These are phyloP conservation scores for Euschistus heros DNA, from an alignment of 1,140 invertebrate genomes.

Conservation along the genomic window DNA sequence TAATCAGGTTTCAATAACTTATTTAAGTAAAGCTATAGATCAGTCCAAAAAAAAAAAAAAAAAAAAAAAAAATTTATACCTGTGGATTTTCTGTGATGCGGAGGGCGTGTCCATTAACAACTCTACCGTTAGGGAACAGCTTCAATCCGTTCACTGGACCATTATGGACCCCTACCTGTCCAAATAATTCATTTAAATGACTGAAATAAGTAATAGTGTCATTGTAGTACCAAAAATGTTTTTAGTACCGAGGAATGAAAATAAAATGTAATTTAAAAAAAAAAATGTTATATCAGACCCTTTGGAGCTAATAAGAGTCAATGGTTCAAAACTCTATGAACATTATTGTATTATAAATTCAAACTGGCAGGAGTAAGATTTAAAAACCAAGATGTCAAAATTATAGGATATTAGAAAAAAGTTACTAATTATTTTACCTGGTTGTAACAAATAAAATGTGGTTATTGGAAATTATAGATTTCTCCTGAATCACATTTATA, in stretches of 20 bases:
- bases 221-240: not conserved
- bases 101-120: constrained; percentile 37
- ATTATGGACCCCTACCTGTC: constrained; percentile 39
- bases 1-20: too few relatives aligned
- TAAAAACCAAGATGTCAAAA: too few relatives aligned
- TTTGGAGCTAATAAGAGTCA: not conserved
- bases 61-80: constrained; percentile 32
- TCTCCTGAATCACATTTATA: too few relatives aligned
- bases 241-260: not conserved
- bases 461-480: not conserved
- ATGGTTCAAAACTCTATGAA: not conserved
- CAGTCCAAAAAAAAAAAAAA: not conserved
- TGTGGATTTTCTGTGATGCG: constrained; percentile 45
- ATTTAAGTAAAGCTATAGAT: too few relatives aligned
- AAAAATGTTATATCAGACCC: not conserved
- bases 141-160: constrained; percentile 38
- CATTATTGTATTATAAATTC: not conserved
- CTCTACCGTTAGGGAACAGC: constrained; percentile 36
- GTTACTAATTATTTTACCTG: too few relatives aligned
- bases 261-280: too few relatives aligned
- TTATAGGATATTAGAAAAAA: too few relatives aligned
- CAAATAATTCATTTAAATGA: constrained; percentile 17
- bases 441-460: not conserved
- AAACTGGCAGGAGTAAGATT: not conserved
- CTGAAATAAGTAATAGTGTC: constrained; percentile 5